Base-by-base conservation (phyloP, 2,888 invertebrate species). In the Lasioglossum villosulum region DNA sequence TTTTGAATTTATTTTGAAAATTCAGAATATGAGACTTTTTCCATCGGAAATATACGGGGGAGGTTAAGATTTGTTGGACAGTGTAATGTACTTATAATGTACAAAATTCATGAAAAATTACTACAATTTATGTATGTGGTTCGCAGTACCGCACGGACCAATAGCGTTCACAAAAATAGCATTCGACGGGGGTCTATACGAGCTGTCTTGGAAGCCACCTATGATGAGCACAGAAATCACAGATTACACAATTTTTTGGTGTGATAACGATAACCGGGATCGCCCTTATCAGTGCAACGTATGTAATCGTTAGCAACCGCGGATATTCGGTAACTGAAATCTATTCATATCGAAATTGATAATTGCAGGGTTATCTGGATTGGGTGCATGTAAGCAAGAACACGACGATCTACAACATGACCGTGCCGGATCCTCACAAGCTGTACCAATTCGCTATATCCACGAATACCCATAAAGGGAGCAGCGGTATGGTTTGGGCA, bases 401-500 rank as follows among this genome's bases (percentile, higher is more conserved):
- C 94, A 95, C 96, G 92, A 95, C 93, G 27, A 93, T 95, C 45
- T 94, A 96, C 93, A 96, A 97, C 72, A 96, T 97, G 90, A 96
- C 96, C 39, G 96, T 97, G 34, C 96, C 96, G 86, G 95, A 95
- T 87, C 96, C 96, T 78, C 95, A 95, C 83, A 94, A 95, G 80
- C 96, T 96, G 52, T 97, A 96, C 93, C 98, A 96, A 92, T 98
- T 98, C 96, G 98, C 98, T 2, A 97, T 98, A 85, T 97, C 98
- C 8, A 97, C 97, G 0, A 98, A 98, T 92, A 97, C 96, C 68
- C 95, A 95, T 0, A 94, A 94, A 5, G 96, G 96, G 84, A 98
- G 98, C 89, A 98, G 98, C 93, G 98, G 98, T 1, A 98, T 98
- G 97, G 96, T 97, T 19, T 98, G 98, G 98, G 97, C 98, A 16